Base-by-base conservation (phyloP, 2,888 invertebrate genomes). In the Coenonympha glycerion region DNA sequence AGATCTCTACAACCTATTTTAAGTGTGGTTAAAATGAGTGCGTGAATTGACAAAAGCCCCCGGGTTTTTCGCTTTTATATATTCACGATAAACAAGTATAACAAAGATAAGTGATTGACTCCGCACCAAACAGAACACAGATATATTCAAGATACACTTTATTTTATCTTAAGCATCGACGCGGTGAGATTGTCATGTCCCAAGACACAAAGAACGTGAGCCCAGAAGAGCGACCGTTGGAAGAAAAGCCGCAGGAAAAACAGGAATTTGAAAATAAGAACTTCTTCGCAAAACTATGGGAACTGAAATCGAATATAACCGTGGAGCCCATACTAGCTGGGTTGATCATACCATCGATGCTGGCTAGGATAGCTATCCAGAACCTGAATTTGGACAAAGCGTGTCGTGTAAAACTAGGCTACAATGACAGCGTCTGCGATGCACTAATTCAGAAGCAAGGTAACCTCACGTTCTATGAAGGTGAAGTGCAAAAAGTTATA, bases 261-360 rank as follows among this genome's bases (percentile, higher is more conserved):
- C 31, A 58, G 28, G 56, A 61, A 33, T 53, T 59, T 26, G 60
- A 79, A 54, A 73, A 84, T 1, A 89, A 88, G 83, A 83, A 76
- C 5, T 78, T 89, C 53, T 66, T 71, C 9, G 81, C 89, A 60
- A 91, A 90, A 65, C 78, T 89, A 67, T 71, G 76, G 48, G 87
- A 87, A 58, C 63, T 92, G 34, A 84, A 83, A 58, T 73, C 74
- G 9, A 91, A 90, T 67, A 90, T 92, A 56, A 91, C 92, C 2
- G 92, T 93, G 1, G 92, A 92, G 64, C 92, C 92, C 0, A 90
- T 92, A 79, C 71, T 93, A 36, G 92, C 92, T 0, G 91, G 91
- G 39, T 88, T 92, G 60, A 90, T 92, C 2, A 88, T 91, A 71
- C 90, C 91, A 16, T 87, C 90, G 26, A 89, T 89, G 63, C 64